Conservation (phyloP, 2,113 vertebrate genomes). For the Otus sunia region DNA sequence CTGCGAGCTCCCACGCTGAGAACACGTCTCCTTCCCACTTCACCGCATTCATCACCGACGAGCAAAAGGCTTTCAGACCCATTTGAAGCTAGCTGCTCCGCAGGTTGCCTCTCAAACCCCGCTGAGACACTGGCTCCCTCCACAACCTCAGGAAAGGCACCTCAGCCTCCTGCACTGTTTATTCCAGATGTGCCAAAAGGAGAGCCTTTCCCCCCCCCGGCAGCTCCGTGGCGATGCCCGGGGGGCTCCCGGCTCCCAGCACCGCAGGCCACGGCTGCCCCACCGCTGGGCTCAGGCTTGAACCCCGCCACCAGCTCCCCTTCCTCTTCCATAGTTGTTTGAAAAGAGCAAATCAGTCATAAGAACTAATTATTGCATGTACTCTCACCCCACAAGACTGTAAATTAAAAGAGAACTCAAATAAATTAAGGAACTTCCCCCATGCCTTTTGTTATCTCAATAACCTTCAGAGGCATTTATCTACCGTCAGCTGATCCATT, state of each 20-base stretch:
- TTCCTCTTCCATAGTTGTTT: background rate
- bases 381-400: background rate
- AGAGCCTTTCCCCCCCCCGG: rapidly evolving
- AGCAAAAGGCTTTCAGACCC: background rate
- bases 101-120: background rate
- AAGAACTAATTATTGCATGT: background rate
- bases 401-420: constrained; percentile 44
- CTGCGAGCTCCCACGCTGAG: background rate
- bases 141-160: background rate
- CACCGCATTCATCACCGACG: rapidly evolving
- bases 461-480: constrained; percentile 66
- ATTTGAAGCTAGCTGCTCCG: background rate
- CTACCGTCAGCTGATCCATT: constrained; percentile 34
- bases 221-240: rapidly evolving
- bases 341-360: background rate
- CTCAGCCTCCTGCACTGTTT: rapidly evolving
- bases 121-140: background rate
- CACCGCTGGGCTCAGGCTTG: background rate
- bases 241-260: background rate
- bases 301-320: background rate
- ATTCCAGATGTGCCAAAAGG: background rate
- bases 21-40: background rate
- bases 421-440: constrained; percentile 44
- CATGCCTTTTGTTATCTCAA: constrained; percentile 57
- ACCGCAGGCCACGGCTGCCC: rapidly evolving